Percentiles rank a stretch among this genome's conserved stretches.
Evolutionary conservation across 2,113 vertebrate genomes (phyloP).

Genomic region (Calypte anna): DNA sequence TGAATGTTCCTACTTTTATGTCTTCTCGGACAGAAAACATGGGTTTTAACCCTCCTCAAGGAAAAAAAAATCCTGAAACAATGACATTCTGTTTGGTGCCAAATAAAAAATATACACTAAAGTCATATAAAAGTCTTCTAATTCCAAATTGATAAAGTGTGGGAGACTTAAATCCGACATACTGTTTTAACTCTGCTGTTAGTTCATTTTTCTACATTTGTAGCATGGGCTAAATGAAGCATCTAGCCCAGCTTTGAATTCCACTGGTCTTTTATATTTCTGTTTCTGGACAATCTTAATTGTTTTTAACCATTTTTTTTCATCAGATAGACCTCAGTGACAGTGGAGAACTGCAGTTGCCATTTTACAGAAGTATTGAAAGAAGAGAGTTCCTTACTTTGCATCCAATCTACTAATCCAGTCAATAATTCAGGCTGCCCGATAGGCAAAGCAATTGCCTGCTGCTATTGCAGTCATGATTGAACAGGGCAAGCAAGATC

Average conservation of each 20-base stretch:
- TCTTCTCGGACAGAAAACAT: not conserved
- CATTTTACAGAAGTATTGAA: not conserved
- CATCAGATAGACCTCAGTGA: not conserved
- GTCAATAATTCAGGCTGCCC: slow-evolving; percentile 35
- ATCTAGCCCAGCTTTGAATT: not conserved
- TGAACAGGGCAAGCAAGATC: slow-evolving; percentile 30
- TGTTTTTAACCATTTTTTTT: slow-evolving; percentile 13
- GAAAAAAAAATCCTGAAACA: not conserved
- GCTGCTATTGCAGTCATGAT: not conserved
- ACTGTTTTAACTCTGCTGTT: not conserved
- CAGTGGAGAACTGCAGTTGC: not conserved
- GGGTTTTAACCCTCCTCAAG: not conserved
- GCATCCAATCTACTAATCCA: slow-evolving; percentile 11
- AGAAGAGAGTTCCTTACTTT: not conserved
- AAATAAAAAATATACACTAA: not conserved
- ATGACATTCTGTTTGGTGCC: not conserved
- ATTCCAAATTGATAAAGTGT: slow-evolving; percentile 15
- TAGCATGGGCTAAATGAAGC: not conserved
- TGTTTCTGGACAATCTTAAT: not conserved
- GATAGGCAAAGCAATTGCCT: slow-evolving; percentile 9
- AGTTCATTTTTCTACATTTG: slow-evolving; percentile 24
- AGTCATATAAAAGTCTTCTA: not conserved
- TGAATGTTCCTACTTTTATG: not conserved
- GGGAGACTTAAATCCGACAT: not conserved
- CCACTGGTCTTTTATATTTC: not conserved